These are phyloP conservation scores for Caenorhabditis becei DNA, from an alignment of 2,888 invertebrate genomes.

Conservation along the genomic window DNA sequence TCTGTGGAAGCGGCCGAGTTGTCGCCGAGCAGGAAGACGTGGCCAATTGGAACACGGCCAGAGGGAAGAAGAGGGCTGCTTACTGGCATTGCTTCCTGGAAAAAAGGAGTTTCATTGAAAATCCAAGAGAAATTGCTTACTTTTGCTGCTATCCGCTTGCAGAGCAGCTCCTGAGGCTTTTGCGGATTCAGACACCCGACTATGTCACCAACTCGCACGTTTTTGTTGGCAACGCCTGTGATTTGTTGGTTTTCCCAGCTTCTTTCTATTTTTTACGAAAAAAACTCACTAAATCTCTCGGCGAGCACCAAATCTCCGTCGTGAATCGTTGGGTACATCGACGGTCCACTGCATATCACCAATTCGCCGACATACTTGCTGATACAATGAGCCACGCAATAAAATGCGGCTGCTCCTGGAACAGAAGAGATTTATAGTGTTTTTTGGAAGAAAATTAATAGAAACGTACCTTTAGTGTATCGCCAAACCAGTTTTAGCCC, in stretches of 20 bases:
- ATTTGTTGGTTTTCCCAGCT: neutral
- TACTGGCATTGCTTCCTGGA: constrained; percentile 64
- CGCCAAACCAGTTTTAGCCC: constrained; percentile 33
- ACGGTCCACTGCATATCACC: constrained; percentile 74
- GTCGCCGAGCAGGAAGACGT: constrained; percentile 77
- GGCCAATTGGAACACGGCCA: constrained; percentile 74
- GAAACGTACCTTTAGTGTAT: constrained; percentile 47
- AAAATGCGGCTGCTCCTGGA: constrained; percentile 66
- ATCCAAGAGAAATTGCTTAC: constrained; percentile 38
- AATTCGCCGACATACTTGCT: constrained; percentile 71
- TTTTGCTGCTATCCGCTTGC: constrained; percentile 71
- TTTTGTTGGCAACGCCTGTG: constrained; percentile 38
- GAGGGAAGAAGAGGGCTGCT: constrained; percentile 59
- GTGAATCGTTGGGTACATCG: constrained; percentile 78
- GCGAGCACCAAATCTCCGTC: constrained; percentile 79
- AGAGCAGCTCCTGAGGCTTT: constrained; percentile 69
- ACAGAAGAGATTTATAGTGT: too few relatives aligned
- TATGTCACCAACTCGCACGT: constrained; percentile 71
- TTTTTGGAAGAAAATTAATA: neutral
- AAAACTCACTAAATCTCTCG: constrained; percentile 70
- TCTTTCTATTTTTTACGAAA: neutral
- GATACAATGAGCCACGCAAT: constrained; percentile 66
- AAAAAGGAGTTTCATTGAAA: neutral
- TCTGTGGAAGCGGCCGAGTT: constrained; percentile 73
- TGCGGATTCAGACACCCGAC: constrained; percentile 76